phyloP scores from a whole-genome alignment of 2,888 invertebrate genomes.

The Drosophila monieri region DNA sequence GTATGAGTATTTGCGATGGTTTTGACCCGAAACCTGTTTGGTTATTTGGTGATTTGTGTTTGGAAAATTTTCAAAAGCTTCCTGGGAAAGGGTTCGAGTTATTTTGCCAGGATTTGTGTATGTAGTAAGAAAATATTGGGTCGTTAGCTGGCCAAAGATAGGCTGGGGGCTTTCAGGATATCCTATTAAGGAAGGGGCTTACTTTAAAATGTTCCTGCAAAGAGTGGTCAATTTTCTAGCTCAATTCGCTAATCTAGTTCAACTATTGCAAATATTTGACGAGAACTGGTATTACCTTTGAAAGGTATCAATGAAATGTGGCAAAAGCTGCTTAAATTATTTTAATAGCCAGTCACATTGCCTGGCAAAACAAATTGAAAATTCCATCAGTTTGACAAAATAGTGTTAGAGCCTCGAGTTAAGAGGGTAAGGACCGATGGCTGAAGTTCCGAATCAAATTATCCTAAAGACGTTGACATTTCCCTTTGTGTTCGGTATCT shows the following conservation, averaged over 20 bases:
- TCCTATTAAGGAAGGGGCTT: background rate
- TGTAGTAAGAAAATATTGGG: constrained; percentile 24
- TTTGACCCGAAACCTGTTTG: constrained; percentile 65
- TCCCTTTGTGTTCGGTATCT: constrained; percentile 29
- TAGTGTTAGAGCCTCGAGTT: constrained; percentile 30
- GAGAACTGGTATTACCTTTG: background rate
- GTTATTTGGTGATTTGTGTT: constrained; percentile 63
- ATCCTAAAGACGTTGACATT: constrained; percentile 50
- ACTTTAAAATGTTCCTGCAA: background rate
- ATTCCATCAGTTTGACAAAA: constrained; percentile 72
- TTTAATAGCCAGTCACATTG: constrained; percentile 54
- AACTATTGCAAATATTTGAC: background rate
- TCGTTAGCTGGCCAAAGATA: constrained; percentile 13
- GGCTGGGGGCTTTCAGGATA: constrained; percentile 3
- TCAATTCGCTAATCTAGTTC: too few species aligned
- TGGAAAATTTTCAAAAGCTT: constrained; percentile 22
- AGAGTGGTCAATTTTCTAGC: too few species aligned
- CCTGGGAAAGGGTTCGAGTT: constrained; percentile 12
- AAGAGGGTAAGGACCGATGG: constrained; percentile 2
- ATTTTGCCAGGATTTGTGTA: constrained; percentile 7
- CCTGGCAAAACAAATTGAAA: constrained; percentile 65
- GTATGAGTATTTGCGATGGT: constrained; percentile 24
- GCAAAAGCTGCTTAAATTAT: constrained; percentile 55
- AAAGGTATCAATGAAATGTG: background rate
- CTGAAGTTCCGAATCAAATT: constrained; percentile 59